Percentiles rank a stretch among this genome's conserved stretches.
Evolutionary conservation across 2,888 invertebrate genomes (phyloP).

Genomic region (Oscheius sp.): DNA sequence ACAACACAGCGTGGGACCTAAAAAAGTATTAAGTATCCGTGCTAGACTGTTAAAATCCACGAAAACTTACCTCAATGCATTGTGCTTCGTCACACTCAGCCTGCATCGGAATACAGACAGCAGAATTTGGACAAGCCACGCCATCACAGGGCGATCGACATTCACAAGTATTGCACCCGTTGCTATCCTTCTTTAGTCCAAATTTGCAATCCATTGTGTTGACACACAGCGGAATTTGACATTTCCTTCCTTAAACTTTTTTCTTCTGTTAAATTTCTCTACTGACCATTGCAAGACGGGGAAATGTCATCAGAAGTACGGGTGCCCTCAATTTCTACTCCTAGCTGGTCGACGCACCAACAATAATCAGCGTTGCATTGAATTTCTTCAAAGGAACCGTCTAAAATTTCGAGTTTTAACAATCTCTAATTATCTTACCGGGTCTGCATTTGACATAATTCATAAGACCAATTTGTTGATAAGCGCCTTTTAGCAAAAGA

Average conservation of each 20-base stretch:
- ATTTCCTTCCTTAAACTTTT: conserved; percentile 5
- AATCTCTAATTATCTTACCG: not conserved
- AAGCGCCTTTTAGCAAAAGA: conserved; percentile 62
- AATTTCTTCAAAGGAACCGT: conserved; percentile 62
- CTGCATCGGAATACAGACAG: conserved; percentile 61
- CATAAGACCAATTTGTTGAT: conserved; percentile 56
- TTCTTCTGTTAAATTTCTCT: not conserved
- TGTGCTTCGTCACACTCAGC: conserved; percentile 56
- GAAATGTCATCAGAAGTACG: conserved; percentile 48
- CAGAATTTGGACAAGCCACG: conserved; percentile 57
- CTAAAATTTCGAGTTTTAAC: conserved; percentile 35
- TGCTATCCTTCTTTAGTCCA: conserved; percentile 63
- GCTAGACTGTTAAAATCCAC: not conserved
- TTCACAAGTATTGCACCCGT: conserved; percentile 66
- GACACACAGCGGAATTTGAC: conserved; percentile 25
- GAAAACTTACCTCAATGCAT: conserved; percentile 43
- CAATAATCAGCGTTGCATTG: conserved; percentile 66
- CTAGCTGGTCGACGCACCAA: conserved; percentile 68
- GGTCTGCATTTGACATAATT: conserved; percentile 57
- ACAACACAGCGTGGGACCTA: conserved; percentile 64
- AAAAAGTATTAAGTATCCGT: conserved; percentile 38
- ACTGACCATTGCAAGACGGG: conserved; percentile 58
- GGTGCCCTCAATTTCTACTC: conserved; percentile 65
- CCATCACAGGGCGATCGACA: conserved; percentile 67
- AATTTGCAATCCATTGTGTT: conserved; percentile 52